A percentile compares a stretch with the other conserved stretches of the same genome.
These are phyloP conservation scores for Euplagia quadripunctaria DNA, from an alignment of 2,888 invertebrate species.

Conservation along the genomic window DNA sequence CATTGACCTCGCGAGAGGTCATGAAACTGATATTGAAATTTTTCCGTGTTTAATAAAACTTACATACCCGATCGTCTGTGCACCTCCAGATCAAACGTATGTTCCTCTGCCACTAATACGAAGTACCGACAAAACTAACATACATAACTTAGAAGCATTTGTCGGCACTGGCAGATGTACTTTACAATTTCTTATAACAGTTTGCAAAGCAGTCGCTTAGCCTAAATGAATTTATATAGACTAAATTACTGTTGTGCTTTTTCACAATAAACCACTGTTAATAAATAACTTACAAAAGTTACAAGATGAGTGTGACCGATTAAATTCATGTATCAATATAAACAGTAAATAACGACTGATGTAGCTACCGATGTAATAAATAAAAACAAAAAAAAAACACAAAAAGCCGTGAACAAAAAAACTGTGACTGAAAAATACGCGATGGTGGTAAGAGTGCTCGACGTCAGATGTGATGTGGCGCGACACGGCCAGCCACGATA, in stretches of 20 bases:
- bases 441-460: not conserved
- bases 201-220: not conserved
- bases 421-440: constrained; percentile 7
- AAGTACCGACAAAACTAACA: not conserved
- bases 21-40: too few species aligned
- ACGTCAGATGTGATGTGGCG: constrained; percentile 11
- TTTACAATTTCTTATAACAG: not conserved
- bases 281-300: not conserved
- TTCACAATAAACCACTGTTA: not conserved
- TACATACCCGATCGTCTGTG: not conserved
- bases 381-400: not conserved
- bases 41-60: too few species aligned
- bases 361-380: not conserved
- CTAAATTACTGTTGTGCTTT: not conserved
- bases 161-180: too few species aligned
- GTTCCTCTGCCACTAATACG: not conserved
- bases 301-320: not conserved
- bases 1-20: too few species aligned
- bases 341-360: not conserved
- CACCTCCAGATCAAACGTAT: not conserved
- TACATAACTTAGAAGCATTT: not conserved
- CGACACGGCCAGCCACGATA: not conserved
- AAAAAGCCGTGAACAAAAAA: not conserved
- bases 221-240: not conserved
- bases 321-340: not conserved